phyloP scores from a whole-genome alignment of 2,113 vertebrate species.

The Ariopsis seemanni region DNA sequence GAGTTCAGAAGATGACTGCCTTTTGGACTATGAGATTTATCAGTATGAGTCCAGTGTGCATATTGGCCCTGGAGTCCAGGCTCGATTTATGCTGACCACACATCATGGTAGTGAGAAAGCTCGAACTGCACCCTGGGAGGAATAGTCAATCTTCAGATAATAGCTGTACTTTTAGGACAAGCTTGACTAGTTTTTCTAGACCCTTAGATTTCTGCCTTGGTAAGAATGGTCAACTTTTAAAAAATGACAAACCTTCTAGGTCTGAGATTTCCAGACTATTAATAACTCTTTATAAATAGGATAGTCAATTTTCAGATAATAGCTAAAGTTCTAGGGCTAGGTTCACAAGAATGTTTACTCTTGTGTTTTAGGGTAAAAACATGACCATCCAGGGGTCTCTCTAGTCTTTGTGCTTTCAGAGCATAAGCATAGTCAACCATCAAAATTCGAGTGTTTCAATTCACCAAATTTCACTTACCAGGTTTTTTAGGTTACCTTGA shows the following conservation, averaged over 20 bases:
- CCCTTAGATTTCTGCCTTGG: background rate
- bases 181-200: background rate
- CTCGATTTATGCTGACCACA: slow-evolving; percentile 9
- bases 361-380: too few species aligned
- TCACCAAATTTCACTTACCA: too few species aligned
- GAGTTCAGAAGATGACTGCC: background rate
- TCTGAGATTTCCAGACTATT: background rate
- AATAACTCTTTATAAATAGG: too few species aligned
- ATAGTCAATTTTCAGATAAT: background rate
- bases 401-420: too few species aligned
- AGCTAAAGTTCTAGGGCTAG: background rate
- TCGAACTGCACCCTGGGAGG: slow-evolving; percentile 30
- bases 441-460: background rate
- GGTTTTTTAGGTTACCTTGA: background rate
- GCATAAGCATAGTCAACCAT: too few species aligned
- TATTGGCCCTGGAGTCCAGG: slow-evolving; percentile 31
- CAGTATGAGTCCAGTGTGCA: background rate
- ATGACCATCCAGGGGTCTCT: too few species aligned
- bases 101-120: background rate
- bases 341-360: background rate
- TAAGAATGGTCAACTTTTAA: background rate
- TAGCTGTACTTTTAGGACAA: background rate
- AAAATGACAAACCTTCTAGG: background rate
- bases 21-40: slow-evolving; percentile 23
- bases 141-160: background rate